These are phyloP conservation scores for Capromys pilorides DNA, from an alignment of 2,797 vertebrate genomes.

Conservation along the genomic window DNA sequence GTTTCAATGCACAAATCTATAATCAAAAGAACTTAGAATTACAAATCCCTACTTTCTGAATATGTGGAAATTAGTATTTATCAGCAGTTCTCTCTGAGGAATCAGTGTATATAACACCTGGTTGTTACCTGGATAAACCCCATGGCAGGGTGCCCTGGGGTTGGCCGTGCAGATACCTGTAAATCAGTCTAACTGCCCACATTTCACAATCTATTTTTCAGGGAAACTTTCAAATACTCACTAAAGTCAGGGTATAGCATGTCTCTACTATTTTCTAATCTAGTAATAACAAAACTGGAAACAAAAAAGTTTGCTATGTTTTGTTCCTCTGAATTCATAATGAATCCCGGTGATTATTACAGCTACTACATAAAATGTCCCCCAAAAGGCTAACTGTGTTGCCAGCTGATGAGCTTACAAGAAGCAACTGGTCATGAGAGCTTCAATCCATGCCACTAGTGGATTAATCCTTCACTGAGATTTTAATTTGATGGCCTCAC, in stretches of 20 bases:
- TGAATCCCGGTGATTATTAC: background rate
- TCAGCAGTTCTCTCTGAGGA: background rate
- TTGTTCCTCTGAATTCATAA: conserved; percentile 36
- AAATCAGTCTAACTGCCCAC: background rate
- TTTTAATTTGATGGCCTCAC: background rate
- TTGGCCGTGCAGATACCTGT: background rate
- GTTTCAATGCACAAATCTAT: conserved; percentile 1
- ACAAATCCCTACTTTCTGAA: conserved; percentile 40
- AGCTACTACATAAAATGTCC: background rate
- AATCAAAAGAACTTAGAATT: conserved; percentile 24
- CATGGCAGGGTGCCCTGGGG: background rate
- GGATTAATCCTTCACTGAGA: background rate
- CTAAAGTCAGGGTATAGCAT: conserved; percentile 49
- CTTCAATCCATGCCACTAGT: background rate
- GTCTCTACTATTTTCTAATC: conserved; percentile 41
- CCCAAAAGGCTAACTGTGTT: background rate
- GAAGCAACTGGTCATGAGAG: background rate
- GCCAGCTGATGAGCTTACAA: background rate
- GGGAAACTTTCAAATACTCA: conserved; percentile 37
- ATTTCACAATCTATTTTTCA: conserved; percentile 15
- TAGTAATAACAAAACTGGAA: conserved; percentile 6
- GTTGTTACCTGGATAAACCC: background rate
- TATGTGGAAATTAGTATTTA: conserved; percentile 22
- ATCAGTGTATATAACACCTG: background rate
- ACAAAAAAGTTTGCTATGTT: conserved; percentile 23